phyloP scores from a whole-genome alignment of 2,797 vertebrate species.

The Argyrosomus regius region DNA sequence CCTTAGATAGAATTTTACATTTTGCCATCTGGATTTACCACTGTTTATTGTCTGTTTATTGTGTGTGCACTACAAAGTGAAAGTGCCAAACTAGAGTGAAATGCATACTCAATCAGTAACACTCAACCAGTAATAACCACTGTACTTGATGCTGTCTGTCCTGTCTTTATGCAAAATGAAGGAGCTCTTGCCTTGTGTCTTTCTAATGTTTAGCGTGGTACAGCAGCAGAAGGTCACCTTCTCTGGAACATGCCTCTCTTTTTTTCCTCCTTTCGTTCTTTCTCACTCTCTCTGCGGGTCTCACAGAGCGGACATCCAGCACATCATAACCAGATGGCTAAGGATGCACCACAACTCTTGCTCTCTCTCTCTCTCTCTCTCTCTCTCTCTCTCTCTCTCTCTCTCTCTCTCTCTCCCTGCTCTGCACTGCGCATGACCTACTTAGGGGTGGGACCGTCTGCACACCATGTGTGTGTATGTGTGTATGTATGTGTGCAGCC shows the following conservation, averaged over 20 bases:
- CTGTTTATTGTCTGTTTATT: neutral
- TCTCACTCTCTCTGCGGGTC: conserved; percentile 75
- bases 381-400: conserved; percentile 31
- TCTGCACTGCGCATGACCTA: conserved; percentile 90
- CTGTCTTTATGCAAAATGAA: conserved; percentile 21
- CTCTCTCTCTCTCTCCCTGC: conserved; percentile 37
- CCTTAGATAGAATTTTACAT: neutral
- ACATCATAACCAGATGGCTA: conserved; percentile 91
- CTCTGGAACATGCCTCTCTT: conserved; percentile 56
- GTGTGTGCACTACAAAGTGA: neutral
- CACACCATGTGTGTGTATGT: conserved; percentile 19
- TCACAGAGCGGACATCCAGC: conserved; percentile 87
- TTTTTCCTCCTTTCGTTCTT: conserved; percentile 19
- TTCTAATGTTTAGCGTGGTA: conserved; percentile 24
- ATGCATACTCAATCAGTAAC: neutral
- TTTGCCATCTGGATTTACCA: neutral
- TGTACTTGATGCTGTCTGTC: neutral
- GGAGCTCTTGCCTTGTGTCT: conserved; percentile 47
- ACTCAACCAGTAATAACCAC: neutral
- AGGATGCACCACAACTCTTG: conserved; percentile 79
- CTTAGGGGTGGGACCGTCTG: conserved; percentile 85
- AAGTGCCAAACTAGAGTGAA: neutral
- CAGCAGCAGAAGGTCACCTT: conserved; percentile 84
- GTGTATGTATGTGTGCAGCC: conserved; percentile 54
- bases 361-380: conserved; percentile 27